phyloP scores from a whole-genome alignment of 1,140 invertebrate genomes.

The Cyphomyrmex costatus region DNA sequence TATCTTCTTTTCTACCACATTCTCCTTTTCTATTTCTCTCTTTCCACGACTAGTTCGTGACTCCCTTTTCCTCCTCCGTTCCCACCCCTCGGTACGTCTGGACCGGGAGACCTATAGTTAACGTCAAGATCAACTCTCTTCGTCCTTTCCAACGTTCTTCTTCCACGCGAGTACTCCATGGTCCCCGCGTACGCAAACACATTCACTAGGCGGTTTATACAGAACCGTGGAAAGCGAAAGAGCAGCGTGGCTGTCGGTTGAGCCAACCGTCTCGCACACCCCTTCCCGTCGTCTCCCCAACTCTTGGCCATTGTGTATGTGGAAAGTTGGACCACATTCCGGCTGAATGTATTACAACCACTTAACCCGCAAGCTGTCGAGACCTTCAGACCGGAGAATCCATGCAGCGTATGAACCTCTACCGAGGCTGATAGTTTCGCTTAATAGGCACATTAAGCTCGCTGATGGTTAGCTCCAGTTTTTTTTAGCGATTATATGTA shows the following conservation, averaged over 20 bases:
- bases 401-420: constrained; percentile 45
- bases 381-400: constrained; percentile 54
- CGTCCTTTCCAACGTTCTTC: constrained; percentile 58
- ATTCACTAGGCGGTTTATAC: constrained; percentile 32
- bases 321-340: constrained; percentile 64
- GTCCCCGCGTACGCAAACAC: constrained; percentile 68
- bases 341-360: constrained; percentile 79
- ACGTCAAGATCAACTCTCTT: constrained; percentile 69
- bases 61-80: constrained; percentile 18
- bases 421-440: constrained; percentile 57
- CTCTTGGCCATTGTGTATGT: constrained; percentile 51
- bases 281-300: background rate
- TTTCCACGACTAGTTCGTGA: background rate
- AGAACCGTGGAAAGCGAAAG: constrained; percentile 48
- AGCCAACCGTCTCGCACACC: constrained; percentile 52
- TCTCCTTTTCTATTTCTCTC: constrained; percentile 46
- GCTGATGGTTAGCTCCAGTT: background rate
- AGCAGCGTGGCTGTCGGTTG: constrained; percentile 24
- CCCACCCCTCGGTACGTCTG: constrained; percentile 48
- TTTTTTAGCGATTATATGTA: background rate
- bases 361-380: constrained; percentile 77
- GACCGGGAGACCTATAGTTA: constrained; percentile 57
- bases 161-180: constrained; percentile 60
- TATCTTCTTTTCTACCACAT: constrained; percentile 64
- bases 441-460: constrained; percentile 68